Base-by-base conservation (phyloP, 2,888 invertebrate species). In the Aleiodes alternator region DNA sequence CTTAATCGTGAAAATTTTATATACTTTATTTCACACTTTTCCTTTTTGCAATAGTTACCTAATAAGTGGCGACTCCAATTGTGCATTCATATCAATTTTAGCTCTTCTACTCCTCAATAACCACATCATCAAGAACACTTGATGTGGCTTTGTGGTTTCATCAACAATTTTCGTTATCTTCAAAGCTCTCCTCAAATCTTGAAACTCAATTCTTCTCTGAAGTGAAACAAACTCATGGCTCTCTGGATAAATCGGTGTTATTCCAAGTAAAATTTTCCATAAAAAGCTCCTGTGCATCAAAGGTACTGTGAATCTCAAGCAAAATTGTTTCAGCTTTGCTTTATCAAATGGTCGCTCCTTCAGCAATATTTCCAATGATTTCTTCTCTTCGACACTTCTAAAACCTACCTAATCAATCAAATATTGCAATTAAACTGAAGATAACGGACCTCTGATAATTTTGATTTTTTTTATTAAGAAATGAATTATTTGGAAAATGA, bases 321-420 rank as follows among this genome's bases (percentile, higher is more conserved):
- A 96, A 87, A 97, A 97, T 86, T 97, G 96, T 84, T 94, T 94
- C 38, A 98, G 87, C 89, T 96, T 96, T 7, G 92, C 92, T 84
- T 92, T 92, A 86, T 96, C 96, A 88, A 95, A 92, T 12, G 94
- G 95, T 84, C 95, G 95, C 81, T 97, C 97, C 85, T 96, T 96
- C 83, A 97, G 90, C 11, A 97, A 90, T 84, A 96, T 96, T 90
- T 97, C 96, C 56, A 97, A 90, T 0, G 96, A 96, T 90, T 96
- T 96, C 88, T 96, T 97, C 86, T 96, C 96, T 90, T 97, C 97
- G 0, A 97, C 96, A 82, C 95, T 95, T 80, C 96, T 93, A 89
- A 96, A 97, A 51, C 97, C 97, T 11, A 97, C 96, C 89, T 89
- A 29, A 72, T n/a, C 12, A 53, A 56, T 34, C 4, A 16, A 53